phyloP scores from a whole-genome alignment of 2,797 vertebrate species.

The Fundulus diaphanus region DNA sequence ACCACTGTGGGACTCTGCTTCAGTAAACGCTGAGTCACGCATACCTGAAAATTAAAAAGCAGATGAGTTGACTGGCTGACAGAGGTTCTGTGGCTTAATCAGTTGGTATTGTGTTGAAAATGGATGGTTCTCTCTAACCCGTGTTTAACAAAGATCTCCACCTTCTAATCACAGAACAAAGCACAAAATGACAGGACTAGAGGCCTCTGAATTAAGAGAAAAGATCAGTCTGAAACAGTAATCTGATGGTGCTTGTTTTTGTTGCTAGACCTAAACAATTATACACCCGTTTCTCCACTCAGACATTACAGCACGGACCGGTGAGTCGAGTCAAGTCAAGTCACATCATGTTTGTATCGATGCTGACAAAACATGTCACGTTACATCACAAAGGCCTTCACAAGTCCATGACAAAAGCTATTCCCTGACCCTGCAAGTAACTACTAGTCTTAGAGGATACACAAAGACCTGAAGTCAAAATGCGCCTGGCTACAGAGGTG shows the following conservation, averaged over 20 bases:
- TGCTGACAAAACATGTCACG: slow-evolving; percentile 13
- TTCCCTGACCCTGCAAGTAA: slow-evolving; percentile 6
- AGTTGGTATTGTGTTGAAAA: slow-evolving; percentile 41
- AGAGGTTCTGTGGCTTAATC: slow-evolving; percentile 37
- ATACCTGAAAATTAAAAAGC: slow-evolving; percentile 56
- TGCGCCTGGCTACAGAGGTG: slow-evolving; percentile 27
- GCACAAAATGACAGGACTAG: not conserved
- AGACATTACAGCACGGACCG: slow-evolving; percentile 40
- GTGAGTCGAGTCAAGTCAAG: slow-evolving; percentile 64
- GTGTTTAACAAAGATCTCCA: slow-evolving; percentile 19
- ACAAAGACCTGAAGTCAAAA: slow-evolving; percentile 39
- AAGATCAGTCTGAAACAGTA: not conserved
- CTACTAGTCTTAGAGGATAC: not conserved
- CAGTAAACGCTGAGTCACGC: slow-evolving; percentile 54
- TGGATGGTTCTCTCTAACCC: not conserved
- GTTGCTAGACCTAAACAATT: slow-evolving; percentile 4
- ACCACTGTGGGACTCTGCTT: slow-evolving; percentile 30
- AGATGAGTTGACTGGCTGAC: slow-evolving; percentile 35
- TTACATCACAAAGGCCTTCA: slow-evolving; percentile 24
- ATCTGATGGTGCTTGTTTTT: not conserved
- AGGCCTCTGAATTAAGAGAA: not conserved
- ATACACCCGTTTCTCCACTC: slow-evolving; percentile 54
- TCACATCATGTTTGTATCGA: slow-evolving; percentile 33
- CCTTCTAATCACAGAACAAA: slow-evolving; percentile 27
- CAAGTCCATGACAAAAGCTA: slow-evolving; percentile 7